phyloP scores from a whole-genome alignment of 1,140 invertebrate genomes.

The Pectinophora gossypiella region DNA sequence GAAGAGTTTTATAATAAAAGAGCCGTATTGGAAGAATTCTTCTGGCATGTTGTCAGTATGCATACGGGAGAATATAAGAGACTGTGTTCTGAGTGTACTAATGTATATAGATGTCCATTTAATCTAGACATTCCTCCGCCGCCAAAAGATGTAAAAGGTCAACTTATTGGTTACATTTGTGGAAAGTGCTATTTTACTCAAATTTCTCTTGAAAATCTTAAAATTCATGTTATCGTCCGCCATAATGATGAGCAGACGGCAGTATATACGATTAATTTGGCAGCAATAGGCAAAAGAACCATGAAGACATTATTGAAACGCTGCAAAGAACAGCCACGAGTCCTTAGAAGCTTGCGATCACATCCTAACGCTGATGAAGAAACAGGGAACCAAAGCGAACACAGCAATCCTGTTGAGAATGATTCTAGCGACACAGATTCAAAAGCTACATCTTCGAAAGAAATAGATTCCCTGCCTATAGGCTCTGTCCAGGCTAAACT shows the following conservation, averaged over 20 bases:
- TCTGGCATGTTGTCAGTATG: slow-evolving; percentile 80
- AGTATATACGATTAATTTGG: slow-evolving; percentile 60
- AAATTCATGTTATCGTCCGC: slow-evolving; percentile 76
- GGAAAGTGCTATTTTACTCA: slow-evolving; percentile 82
- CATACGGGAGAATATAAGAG: slow-evolving; percentile 85
- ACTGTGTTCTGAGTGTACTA: slow-evolving; percentile 75
- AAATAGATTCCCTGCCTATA: neutral
- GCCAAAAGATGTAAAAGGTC: slow-evolving; percentile 44
- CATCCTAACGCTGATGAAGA: slow-evolving; percentile 23
- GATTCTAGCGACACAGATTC: slow-evolving; percentile 10
- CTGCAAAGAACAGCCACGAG: slow-evolving; percentile 10
- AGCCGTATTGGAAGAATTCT: slow-evolving; percentile 70
- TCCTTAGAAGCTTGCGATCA: slow-evolving; percentile 38
- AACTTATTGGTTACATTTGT: slow-evolving; percentile 80
- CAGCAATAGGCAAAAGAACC: slow-evolving; percentile 37
- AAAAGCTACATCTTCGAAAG: slow-evolving; percentile 18
- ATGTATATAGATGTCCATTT: slow-evolving; percentile 34
- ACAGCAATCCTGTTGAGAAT: slow-evolving; percentile 17
- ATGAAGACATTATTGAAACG: slow-evolving; percentile 17
- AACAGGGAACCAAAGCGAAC: slow-evolving; percentile 11
- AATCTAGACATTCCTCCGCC: slow-evolving; percentile 58
- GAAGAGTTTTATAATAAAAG: slow-evolving; percentile 50
- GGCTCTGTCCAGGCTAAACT: slow-evolving; percentile 32
- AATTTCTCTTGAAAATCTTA: slow-evolving; percentile 76
- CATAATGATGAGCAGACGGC: slow-evolving; percentile 68